phyloP scores from a whole-genome alignment of 37 sponge, comb jelly and placozoan species.

The Agelas oroides region DNA sequence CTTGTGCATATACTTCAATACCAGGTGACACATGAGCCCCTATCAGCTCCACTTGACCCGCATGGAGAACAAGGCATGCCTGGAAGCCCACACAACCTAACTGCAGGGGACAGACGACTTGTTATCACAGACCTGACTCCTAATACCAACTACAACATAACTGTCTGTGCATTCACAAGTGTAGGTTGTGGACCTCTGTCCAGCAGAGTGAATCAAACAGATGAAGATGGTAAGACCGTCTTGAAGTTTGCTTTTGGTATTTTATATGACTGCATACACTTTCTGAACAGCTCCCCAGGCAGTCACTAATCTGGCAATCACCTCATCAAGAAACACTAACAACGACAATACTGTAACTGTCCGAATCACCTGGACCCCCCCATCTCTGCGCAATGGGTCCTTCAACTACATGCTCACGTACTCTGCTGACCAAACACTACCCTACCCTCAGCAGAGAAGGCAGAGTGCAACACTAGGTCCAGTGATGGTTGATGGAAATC shows the following conservation, averaged over 20 bases:
- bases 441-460: slow-evolving; percentile 2
- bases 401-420: slow-evolving; percentile 15
- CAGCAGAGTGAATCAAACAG: neutral
- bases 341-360: neutral
- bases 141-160: slow-evolving; percentile 29
- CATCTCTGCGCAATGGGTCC: slow-evolving; percentile 43
- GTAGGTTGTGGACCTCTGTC: slow-evolving; percentile 13
- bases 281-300: slow-evolving; percentile 25
- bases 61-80: neutral
- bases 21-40: neutral
- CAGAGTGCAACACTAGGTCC: neutral
- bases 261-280: neutral
- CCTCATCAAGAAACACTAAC: neutral
- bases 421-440: slow-evolving; percentile 6
- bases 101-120: neutral
- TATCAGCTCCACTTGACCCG: neutral
- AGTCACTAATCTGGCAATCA: slow-evolving; percentile 1
- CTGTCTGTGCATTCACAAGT: slow-evolving; percentile 31
- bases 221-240: slow-evolving; percentile 42
- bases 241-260: no score
- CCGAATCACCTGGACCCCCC: slow-evolving; percentile 24
- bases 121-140: slow-evolving; percentile 21
- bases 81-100: neutral
- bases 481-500: neutral
- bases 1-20: no score